A percentile compares a stretch with the other conserved stretches of the same genome.
phyloP scores from a whole-genome alignment of 2,113 vertebrate genomes.

The Tympanuchus pallidicinctus region DNA sequence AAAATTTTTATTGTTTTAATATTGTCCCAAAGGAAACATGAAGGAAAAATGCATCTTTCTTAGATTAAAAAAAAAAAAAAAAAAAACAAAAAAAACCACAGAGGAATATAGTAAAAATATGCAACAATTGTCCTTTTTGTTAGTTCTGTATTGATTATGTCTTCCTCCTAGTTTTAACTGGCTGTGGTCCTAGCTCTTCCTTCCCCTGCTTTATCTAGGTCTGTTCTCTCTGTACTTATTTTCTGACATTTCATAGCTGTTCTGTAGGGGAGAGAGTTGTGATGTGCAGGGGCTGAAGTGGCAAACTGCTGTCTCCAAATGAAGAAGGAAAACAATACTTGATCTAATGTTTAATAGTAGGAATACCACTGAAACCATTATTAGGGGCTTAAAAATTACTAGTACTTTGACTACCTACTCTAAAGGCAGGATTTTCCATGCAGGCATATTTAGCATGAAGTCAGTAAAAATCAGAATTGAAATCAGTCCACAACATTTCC shows the following conservation, averaged over 20 bases:
- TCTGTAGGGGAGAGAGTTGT: background rate
- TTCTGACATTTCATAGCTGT: background rate
- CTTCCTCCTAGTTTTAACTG: background rate
- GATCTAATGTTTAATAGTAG: background rate
- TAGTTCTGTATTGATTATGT: background rate
- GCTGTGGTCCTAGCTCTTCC: background rate
- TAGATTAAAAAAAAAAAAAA: background rate
- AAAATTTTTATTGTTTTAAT: slow-evolving; percentile 30
- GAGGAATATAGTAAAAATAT: slow-evolving; percentile 36
- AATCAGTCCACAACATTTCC: background rate
- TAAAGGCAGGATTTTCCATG: background rate
- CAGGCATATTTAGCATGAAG: background rate
- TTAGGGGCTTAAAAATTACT: background rate
- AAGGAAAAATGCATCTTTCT: background rate
- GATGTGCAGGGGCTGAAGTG: background rate
- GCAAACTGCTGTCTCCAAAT: background rate
- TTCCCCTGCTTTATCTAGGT: background rate
- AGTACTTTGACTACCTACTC: accelerated
- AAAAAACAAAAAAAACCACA: background rate
- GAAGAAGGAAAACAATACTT: background rate
- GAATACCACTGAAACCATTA: background rate
- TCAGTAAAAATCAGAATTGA: background rate
- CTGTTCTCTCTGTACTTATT: accelerated
- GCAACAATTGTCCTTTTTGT: background rate
- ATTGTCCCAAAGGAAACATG: background rate